Evolutionary conservation across 2,888 invertebrate genomes (phyloP), one percentile per base, ranked within the genome.

Genomic region (Drymonia ruficornis): DNA sequence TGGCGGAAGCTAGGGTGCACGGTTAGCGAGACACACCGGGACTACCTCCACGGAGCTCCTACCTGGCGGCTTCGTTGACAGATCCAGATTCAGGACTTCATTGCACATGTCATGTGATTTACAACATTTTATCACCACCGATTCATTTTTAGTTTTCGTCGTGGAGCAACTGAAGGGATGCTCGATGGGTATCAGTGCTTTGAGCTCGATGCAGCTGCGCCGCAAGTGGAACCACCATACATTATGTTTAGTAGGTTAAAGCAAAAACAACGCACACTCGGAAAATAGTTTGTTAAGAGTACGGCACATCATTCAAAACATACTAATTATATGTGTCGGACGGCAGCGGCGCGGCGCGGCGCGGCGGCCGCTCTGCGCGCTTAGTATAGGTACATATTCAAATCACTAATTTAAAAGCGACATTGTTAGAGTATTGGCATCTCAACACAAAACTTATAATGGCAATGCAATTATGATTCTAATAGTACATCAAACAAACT

Each of bases 111-210:
- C 90, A 76, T 70, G 93, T 82, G 95, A 93, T 88, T 95, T 95
- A 95, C 97, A 97, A 95, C 97, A 97, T 86, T 95, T 94, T 94
- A 96, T 95, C 93, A 95, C 95, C 94, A 96, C 95, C 77, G 95
- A 94, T 83, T 95, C 95, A 94, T 96, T 96, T 93, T 94, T 94
- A 93, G 94, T 94, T 93, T 94, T 94, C 90, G 95, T 94, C 89
- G 95, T 94, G 93, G 95, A 95, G 94, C 97, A 97, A 94, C 95
- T 94, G 94, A 96, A 94, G 89, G 96, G 96, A 88, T 96, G 96
- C 94, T 96, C 95, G 91, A 94, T 94, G 87, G 96, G 96, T 88
- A 96, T 94, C 93, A 95, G 94, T 89, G 95, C 93, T 89, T 93
- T 93, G 93, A 93, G 94, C 89, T 94, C 94, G 94, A 96, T 94